phyloP scores from a whole-genome alignment of 92 coral and sea anemone genomes.

The Meandrina meandrites region DNA sequence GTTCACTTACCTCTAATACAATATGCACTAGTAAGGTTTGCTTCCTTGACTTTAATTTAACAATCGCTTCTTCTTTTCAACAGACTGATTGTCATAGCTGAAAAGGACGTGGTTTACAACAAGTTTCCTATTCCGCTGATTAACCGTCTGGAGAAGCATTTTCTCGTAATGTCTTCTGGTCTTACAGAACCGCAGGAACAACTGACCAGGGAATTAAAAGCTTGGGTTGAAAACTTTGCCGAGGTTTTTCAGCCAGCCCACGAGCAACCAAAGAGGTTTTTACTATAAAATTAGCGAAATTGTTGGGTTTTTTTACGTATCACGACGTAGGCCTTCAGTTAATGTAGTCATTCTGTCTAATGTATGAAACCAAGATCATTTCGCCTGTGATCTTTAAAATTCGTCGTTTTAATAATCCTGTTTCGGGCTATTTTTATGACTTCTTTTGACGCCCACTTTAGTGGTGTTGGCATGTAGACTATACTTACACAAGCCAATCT shows the following conservation, averaged over 20 bases:
- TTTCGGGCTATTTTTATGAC: too few relatives aligned
- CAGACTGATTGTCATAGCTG: slow-evolving; percentile 51
- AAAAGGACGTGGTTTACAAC: slow-evolving; percentile 42
- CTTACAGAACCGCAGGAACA: slow-evolving; percentile 32
- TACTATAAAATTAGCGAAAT: not conserved
- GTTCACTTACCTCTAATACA: not conserved
- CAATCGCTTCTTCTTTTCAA: not conserved
- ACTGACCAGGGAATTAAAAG: slow-evolving; percentile 13
- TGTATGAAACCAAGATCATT: not conserved
- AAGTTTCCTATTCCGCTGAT: slow-evolving; percentile 51
- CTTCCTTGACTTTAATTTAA: not conserved
- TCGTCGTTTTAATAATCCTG: too few relatives aligned
- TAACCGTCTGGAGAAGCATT: slow-evolving; percentile 52
- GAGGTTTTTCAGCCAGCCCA: slow-evolving; percentile 22
- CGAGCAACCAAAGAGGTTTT: slow-evolving; percentile 16
- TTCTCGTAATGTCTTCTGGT: slow-evolving; percentile 39
- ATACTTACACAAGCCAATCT: too few relatives aligned
- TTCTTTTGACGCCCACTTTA: too few relatives aligned
- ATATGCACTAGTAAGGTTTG: not conserved
- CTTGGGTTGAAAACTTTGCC: slow-evolving; percentile 36
- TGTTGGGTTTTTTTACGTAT: too few relatives aligned
- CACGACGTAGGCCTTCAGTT: not conserved
- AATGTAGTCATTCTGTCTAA: not conserved
- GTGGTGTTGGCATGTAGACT: too few relatives aligned
- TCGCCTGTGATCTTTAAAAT: not conserved